phyloP scores from a whole-genome alignment of 2,888 invertebrate genomes.

The Plemyria rubiginata region DNA sequence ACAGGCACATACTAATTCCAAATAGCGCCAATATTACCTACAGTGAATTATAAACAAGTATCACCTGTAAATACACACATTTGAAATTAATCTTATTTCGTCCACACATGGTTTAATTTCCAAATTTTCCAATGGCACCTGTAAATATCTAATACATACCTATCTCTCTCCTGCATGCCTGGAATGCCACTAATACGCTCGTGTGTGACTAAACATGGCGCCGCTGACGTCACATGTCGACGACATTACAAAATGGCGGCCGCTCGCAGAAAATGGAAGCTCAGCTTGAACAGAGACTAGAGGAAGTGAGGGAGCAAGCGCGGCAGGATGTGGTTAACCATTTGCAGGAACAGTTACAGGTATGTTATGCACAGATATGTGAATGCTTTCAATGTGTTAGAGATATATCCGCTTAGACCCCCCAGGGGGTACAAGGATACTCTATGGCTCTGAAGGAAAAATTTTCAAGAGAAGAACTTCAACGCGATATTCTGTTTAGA shows the following conservation, averaged over 20 bases:
- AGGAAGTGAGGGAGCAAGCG: conserved; percentile 76
- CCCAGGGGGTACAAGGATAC: neutral
- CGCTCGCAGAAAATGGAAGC: conserved; percentile 54
- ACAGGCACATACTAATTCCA: neutral
- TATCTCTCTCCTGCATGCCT: conserved; percentile 69
- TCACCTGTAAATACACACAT: neutral
- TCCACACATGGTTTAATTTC: conserved; percentile 25
- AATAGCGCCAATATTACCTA: neutral
- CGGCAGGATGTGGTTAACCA: conserved; percentile 88
- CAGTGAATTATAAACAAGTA: neutral
- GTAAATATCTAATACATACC: conserved; percentile 43
- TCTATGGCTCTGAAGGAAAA: neutral
- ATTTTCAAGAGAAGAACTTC: no score
- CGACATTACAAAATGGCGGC: conserved; percentile 27
- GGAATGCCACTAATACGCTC: conserved; percentile 75
- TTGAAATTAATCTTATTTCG: neutral
- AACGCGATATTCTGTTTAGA: no score
- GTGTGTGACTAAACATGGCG: conserved; percentile 70
- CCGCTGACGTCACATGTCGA: conserved; percentile 41
- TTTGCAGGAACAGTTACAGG: conserved; percentile 90
- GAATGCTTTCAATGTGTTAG: conserved; percentile 11
- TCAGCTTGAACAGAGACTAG: conserved; percentile 53
- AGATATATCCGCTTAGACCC: neutral
- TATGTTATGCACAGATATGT: conserved; percentile 62
- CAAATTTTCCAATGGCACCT: conserved; percentile 45